Percentiles rank a stretch among this genome's conserved stretches.
Conservation (phyloP, 2,113 vertebrate genomes). For the Grantiella picta region DNA sequence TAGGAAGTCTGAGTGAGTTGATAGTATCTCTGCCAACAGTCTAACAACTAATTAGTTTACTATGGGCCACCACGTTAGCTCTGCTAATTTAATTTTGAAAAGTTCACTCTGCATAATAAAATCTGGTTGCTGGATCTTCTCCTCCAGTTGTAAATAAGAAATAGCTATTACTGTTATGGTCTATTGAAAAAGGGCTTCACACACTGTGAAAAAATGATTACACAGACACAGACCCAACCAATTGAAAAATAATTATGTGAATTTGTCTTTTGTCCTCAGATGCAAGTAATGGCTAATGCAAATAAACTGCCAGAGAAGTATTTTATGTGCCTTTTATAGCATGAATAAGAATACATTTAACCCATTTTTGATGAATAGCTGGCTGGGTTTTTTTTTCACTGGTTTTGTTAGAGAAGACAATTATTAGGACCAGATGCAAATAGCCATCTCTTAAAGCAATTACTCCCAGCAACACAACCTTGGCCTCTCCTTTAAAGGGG, state of each 20-base stretch:
- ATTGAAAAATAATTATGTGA: slow-evolving; percentile 47
- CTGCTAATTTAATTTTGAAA: slow-evolving; percentile 29
- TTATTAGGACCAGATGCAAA: background rate
- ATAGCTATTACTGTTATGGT: background rate
- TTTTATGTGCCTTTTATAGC: slow-evolving; percentile 8
- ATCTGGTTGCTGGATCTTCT: background rate
- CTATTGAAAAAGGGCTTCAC: slow-evolving; percentile 22
- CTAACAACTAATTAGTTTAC: slow-evolving; percentile 4
- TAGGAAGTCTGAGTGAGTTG: background rate
- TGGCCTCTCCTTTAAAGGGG: background rate
- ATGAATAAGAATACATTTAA: background rate
- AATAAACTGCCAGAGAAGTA: slow-evolving; percentile 31
- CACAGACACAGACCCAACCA: slow-evolving; percentile 34
- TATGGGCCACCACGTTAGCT: background rate
- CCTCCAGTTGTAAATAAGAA: slow-evolving; percentile 8
- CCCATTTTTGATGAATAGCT: background rate
- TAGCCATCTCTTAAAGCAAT: background rate
- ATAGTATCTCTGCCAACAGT: background rate
- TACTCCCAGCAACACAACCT: background rate
- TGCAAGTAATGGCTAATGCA: slow-evolving; percentile 38
- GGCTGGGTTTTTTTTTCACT: background rate
- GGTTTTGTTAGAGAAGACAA: background rate
- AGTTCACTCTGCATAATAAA: slow-evolving; percentile 20
- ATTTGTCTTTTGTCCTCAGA: slow-evolving; percentile 53
- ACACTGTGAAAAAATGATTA: slow-evolving; percentile 28